Percentiles rank a stretch among this genome's conserved stretches.
Evolutionary conservation across 2,888 invertebrate genomes (phyloP).

Genomic region (Acholoe squamosa): DNA sequence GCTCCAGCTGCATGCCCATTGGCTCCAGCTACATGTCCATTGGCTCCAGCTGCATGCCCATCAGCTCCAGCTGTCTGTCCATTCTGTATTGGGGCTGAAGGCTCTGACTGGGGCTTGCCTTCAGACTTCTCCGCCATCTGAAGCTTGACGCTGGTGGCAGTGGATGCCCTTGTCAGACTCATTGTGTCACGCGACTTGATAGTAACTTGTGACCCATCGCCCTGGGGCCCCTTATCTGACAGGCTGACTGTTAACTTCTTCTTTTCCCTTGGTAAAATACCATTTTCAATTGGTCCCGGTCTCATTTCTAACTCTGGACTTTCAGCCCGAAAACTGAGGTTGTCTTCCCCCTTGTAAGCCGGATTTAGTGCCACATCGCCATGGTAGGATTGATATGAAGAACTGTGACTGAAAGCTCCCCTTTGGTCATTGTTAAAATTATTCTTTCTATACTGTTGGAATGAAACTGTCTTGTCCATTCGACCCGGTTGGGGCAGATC

Average conservation of each 20-base stretch:
- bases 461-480: conserved; percentile 15
- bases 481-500: conserved; percentile 44
- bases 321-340: conserved; percentile 49
- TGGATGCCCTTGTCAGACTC: background rate
- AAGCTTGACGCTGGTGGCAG: conserved; percentile 14
- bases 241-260: background rate
- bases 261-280: background rate
- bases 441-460: background rate
- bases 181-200: background rate
- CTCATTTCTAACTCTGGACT: conserved; percentile 24
- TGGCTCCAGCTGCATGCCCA: background rate
- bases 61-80: background rate
- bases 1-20: background rate
- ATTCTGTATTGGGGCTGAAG: background rate
- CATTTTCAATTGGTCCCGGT: background rate
- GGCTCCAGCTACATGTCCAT: background rate
- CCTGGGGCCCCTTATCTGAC: background rate
- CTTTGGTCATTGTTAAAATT: background rate
- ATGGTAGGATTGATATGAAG: conserved; percentile 23
- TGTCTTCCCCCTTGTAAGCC: conserved; percentile 25
- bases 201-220: background rate
- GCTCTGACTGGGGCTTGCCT: background rate
- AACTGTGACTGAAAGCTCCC: background rate
- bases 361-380: background rate
- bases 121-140: background rate